phyloP scores from a whole-genome alignment of 2,113 vertebrate genomes.

The Oophaga pumilio region DNA sequence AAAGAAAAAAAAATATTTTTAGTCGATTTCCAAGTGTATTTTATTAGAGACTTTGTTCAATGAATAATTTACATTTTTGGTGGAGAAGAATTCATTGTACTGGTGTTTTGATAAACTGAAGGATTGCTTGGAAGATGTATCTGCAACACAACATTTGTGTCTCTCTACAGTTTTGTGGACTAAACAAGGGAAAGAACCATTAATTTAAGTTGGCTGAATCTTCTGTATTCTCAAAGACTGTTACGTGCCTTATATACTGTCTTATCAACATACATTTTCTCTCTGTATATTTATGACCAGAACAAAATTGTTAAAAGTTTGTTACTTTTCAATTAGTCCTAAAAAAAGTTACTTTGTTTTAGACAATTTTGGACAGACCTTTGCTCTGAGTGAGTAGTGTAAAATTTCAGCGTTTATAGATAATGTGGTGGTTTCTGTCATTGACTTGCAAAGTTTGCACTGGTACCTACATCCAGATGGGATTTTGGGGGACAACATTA shows the following conservation, averaged over 20 bases:
- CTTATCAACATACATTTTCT: constrained; percentile 78
- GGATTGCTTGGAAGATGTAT: constrained; percentile 80
- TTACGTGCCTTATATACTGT: constrained; percentile 90
- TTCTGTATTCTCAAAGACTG: constrained; percentile 88
- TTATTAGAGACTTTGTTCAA: constrained; percentile 88
- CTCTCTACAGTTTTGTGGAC: constrained; percentile 90
- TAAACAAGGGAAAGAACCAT: constrained; percentile 84
- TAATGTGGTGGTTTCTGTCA: constrained; percentile 77
- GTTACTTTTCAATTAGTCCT: constrained; percentile 72
- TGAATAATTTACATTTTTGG: constrained; percentile 79
- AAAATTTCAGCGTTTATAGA: constrained; percentile 84
- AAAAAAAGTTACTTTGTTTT: constrained; percentile 78
- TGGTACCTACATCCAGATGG: constrained; percentile 58
- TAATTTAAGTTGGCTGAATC: constrained; percentile 88
- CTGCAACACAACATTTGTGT: constrained; percentile 94
- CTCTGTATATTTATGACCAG: constrained; percentile 86
- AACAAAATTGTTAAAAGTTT: constrained; percentile 77
- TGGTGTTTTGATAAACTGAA: constrained; percentile 75
- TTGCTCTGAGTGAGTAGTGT: constrained; percentile 80
- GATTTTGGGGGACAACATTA: constrained; percentile 38
- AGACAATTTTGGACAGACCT: constrained; percentile 78
- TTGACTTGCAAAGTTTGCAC: constrained; percentile 61
- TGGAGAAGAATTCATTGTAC: constrained; percentile 78
- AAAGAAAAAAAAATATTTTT: constrained; percentile 79
- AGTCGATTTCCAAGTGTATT: constrained; percentile 86